Conservation (phyloP, 2,888 invertebrate genomes). For the Odontomyia ornata region DNA sequence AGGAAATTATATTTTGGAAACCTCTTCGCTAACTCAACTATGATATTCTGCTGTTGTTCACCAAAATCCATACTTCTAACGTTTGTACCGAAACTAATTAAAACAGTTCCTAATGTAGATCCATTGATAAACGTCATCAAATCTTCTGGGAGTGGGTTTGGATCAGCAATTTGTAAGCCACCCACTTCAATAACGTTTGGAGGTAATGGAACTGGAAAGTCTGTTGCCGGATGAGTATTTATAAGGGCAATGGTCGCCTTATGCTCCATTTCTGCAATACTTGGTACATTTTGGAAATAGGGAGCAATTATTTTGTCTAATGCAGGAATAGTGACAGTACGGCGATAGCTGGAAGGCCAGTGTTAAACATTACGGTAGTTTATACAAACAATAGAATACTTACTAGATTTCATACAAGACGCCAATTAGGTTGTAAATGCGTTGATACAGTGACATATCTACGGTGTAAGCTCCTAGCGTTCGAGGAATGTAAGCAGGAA, state of each 20-base stretch:
- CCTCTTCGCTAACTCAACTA: constrained; percentile 55
- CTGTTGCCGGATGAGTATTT: constrained; percentile 58
- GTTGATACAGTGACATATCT: constrained; percentile 51
- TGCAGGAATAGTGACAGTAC: constrained; percentile 50
- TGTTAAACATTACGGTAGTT: too few species aligned
- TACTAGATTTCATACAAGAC: constrained; percentile 46
- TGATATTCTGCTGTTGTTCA: constrained; percentile 48
- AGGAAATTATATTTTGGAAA: constrained; percentile 59
- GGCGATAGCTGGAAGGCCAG: constrained; percentile 51
- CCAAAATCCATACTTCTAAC: constrained; percentile 52
- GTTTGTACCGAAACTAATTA: constrained; percentile 60
- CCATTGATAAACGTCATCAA: constrained; percentile 55
- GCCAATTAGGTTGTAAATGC: constrained; percentile 48
- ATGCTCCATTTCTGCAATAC: constrained; percentile 52
- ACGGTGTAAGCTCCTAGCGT: constrained; percentile 35
- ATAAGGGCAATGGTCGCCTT: constrained; percentile 56
- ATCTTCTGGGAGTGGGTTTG: constrained; percentile 54
- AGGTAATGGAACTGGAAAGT: constrained; percentile 58
- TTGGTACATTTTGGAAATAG: constrained; percentile 50
- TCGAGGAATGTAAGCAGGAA: constrained; percentile 51
- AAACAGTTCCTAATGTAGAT: constrained; percentile 57
- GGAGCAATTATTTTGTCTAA: constrained; percentile 52
- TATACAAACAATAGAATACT: background rate
- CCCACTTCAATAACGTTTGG: constrained; percentile 61
- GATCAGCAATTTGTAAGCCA: constrained; percentile 59